Evolutionary conservation across 2,888 invertebrate genomes (phyloP).

Genomic region (Liodrosophila aerea): DNA sequence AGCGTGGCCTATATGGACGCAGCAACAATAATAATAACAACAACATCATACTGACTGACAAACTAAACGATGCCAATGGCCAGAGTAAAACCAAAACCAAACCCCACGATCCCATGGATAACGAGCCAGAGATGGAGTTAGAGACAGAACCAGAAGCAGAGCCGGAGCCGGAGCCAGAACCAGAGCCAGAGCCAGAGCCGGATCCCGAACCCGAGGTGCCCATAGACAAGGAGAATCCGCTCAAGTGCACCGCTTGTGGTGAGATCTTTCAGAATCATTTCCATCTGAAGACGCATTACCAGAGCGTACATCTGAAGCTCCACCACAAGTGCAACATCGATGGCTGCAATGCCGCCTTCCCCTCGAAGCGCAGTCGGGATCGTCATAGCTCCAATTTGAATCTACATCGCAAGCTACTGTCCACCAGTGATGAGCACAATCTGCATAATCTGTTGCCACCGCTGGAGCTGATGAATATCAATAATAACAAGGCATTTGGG

Average conservation of each 20-base stretch:
- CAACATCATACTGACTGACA: slow-evolving; percentile 30
- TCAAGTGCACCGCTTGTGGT: slow-evolving; percentile 95
- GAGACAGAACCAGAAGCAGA: slow-evolving; percentile 46
- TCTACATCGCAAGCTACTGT: slow-evolving; percentile 93
- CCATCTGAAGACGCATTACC: slow-evolving; percentile 96
- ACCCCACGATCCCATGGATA: slow-evolving; percentile 32
- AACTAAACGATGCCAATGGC: slow-evolving; percentile 18
- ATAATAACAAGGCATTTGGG: slow-evolving; percentile 48
- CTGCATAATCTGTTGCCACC: slow-evolving; percentile 27
- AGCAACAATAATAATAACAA: slow-evolving; percentile 45
- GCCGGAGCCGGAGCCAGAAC: slow-evolving; percentile 38
- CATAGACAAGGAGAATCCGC: slow-evolving; percentile 94
- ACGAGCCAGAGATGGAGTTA: slow-evolving; percentile 14
- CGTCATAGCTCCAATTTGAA: slow-evolving; percentile 95
- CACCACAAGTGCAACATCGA: slow-evolving; percentile 98
- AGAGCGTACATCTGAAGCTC: slow-evolving; percentile 96
- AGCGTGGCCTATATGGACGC: slow-evolving; percentile 17
- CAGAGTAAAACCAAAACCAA: slow-evolving; percentile 41
- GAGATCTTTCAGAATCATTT: slow-evolving; percentile 97
- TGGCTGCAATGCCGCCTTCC: slow-evolving; percentile 97
- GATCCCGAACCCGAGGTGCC: slow-evolving; percentile 89
- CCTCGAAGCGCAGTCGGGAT: slow-evolving; percentile 95
- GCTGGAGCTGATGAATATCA: slow-evolving; percentile 69
- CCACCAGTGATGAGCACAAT: slow-evolving; percentile 83
- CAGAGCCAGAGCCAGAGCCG: slow-evolving; percentile 45